Conservation (phyloP, 2,113 vertebrate genomes). For the pig (Sus scrofa) region DNA sequence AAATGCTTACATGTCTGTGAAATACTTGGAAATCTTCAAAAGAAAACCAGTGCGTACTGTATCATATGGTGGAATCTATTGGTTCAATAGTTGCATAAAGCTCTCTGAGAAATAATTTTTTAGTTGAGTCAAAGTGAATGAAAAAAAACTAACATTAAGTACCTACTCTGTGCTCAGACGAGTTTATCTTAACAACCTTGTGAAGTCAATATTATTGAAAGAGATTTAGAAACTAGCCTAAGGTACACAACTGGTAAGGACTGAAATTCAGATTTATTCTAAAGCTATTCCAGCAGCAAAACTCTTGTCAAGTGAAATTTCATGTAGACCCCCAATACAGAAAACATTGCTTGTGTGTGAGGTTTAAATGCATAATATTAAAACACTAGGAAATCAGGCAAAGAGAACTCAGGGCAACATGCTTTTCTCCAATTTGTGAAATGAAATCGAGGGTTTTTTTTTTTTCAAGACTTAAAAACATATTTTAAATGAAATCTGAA, state of each 20-base stretch:
- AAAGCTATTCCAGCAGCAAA: neutral
- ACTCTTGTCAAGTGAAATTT: slow-evolving; percentile 16
- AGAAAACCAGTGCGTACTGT: neutral
- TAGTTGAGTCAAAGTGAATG: neutral
- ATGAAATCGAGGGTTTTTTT: neutral
- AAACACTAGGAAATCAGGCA: neutral
- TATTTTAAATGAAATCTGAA: slow-evolving; percentile 20
- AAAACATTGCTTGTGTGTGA: neutral
- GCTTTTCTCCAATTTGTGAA: neutral
- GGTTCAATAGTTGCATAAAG: slow-evolving; percentile 19
- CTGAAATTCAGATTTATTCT: neutral
- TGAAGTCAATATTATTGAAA: neutral
- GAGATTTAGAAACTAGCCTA: neutral
- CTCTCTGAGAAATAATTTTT: slow-evolving; percentile 4
- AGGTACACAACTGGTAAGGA: neutral
- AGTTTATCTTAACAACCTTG: neutral
- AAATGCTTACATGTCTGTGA: slow-evolving; percentile 30
- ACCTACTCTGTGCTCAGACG: neutral
- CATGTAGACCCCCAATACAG: neutral
- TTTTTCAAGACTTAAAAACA: slow-evolving; percentile 1
- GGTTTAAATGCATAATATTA: neutral
- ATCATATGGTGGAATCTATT: neutral
- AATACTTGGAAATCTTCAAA: slow-evolving; percentile 61
- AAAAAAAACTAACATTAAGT: neutral
- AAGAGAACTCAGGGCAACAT: neutral